A percentile compares a stretch with the other conserved stretches of the same genome.
Conservation (phyloP, 2,888 invertebrate species). For the Incurvaria masculella region DNA sequence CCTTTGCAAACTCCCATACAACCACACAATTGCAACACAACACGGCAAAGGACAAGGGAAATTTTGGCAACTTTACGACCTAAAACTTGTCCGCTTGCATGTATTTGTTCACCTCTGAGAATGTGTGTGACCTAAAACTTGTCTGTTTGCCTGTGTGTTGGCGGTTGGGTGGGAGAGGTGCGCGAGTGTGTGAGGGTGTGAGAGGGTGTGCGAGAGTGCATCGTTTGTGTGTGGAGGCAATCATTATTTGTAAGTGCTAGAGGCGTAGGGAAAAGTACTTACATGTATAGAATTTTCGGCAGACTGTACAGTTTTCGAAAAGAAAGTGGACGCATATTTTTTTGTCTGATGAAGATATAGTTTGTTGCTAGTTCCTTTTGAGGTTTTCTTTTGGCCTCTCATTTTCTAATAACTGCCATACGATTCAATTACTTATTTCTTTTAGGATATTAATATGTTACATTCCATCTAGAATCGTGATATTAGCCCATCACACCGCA, state of each 20-base stretch:
- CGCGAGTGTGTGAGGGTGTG: conserved; percentile 10
- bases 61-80: conserved; percentile 38
- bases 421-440: too few species aligned
- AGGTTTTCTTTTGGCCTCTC: too few species aligned
- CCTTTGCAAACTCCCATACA: conserved; percentile 6
- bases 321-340: too few species aligned
- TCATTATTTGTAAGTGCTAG: conserved; percentile 48
- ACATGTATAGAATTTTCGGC: conserved; percentile 23
- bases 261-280: conserved; percentile 29
- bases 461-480: too few species aligned
- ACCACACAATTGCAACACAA: conserved; percentile 6
- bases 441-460: too few species aligned
- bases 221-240: conserved; percentile 24
- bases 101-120: background rate
- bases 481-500: too few species aligned
- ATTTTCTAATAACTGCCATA: too few species aligned
- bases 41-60: conserved; percentile 42
- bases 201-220: conserved; percentile 16
- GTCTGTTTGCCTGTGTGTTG: background rate
- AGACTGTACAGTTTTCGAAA: conserved; percentile 12
- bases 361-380: too few species aligned
- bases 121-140: background rate
- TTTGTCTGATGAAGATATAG: too few species aligned
- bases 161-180: conserved; percentile 23
- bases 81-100: background rate